A percentile compares a stretch with the other conserved stretches of the same genome.
Evolutionary conservation across 2,797 vertebrate species (phyloP).

Genomic region (Phataginus tetradactyla): DNA sequence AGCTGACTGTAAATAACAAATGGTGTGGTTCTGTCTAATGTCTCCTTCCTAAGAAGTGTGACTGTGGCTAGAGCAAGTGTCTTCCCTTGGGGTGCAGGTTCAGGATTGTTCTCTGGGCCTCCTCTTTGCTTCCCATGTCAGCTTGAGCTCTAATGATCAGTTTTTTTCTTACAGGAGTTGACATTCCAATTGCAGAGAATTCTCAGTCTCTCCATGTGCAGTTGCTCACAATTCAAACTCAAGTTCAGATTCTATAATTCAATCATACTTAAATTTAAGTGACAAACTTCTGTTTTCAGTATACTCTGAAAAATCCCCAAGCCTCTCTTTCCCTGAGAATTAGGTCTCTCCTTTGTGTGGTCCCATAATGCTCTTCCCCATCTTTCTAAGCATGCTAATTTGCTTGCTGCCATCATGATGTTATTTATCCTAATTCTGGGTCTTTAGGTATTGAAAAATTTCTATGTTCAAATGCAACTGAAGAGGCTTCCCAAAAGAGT

Average conservation of each 20-base stretch:
- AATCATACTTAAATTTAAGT: not conserved
- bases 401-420: not conserved
- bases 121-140: not conserved
- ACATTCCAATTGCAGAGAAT: not conserved
- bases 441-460: slow-evolving; percentile 3
- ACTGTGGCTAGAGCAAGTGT: not conserved
- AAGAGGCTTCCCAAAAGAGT: not conserved
- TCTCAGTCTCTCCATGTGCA: slow-evolving; percentile 1
- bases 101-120: not conserved
- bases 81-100: not conserved
- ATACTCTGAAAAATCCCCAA: not conserved
- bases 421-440: not conserved
- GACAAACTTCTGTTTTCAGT: not conserved
- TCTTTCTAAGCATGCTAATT: not conserved
- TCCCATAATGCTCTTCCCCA: not conserved
- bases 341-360: not conserved
- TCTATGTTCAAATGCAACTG: not conserved
- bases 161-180: not conserved
- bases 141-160: not conserved
- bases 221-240: not conserved
- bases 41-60: not conserved
- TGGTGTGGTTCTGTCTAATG: not conserved
- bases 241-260: not conserved
- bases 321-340: not conserved
- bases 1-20: not conserved